Percentiles rank a stretch among this genome's conserved stretches.
These are phyloP conservation scores for Sebastes trivittatus DNA, from an alignment of 2,797 vertebrate species.

Conservation along the genomic window DNA sequence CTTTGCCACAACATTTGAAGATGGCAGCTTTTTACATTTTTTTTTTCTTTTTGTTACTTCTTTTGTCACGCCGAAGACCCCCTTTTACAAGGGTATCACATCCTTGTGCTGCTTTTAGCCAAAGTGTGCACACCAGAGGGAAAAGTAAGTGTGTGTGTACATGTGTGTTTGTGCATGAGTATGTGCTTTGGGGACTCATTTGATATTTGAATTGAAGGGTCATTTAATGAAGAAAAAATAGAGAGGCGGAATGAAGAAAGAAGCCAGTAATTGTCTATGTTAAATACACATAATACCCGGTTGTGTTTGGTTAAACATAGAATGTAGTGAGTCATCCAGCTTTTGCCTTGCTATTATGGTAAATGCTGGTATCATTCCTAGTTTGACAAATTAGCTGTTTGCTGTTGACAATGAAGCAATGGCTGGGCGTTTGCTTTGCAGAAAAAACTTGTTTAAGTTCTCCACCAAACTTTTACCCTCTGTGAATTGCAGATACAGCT, in stretches of 20 bases:
- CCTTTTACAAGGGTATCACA: conserved; percentile 28
- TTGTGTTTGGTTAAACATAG: conserved; percentile 19
- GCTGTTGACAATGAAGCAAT: conserved; percentile 10
- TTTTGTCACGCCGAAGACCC: conserved; percentile 18
- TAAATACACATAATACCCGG: conserved; percentile 25
- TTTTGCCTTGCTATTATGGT: conserved; percentile 14
- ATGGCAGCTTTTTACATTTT: neutral
- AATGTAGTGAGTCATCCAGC: conserved; percentile 5
- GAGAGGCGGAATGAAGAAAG: neutral
- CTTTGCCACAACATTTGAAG: conserved; percentile 36
- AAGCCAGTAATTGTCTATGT: neutral
- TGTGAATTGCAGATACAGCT: conserved; percentile 30
- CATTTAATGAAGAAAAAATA: conserved; percentile 16
- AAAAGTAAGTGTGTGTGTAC: neutral
- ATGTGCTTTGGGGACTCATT: conserved; percentile 3
- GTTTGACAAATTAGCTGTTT: conserved; percentile 42
- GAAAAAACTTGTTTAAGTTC: conserved; percentile 24
- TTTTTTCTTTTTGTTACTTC: conserved; percentile 2
- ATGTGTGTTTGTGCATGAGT: neutral
- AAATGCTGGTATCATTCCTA: conserved; percentile 15
- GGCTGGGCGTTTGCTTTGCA: neutral
- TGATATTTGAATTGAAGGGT: conserved; percentile 29
- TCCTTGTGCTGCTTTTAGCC: conserved; percentile 35
- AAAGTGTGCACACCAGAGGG: neutral
- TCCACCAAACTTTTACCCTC: conserved; percentile 31